Evolutionary conservation across 2,888 invertebrate species (phyloP), one percentile per base, ranked within the genome.

Genomic region (Sarcophaga variegata): DNA sequence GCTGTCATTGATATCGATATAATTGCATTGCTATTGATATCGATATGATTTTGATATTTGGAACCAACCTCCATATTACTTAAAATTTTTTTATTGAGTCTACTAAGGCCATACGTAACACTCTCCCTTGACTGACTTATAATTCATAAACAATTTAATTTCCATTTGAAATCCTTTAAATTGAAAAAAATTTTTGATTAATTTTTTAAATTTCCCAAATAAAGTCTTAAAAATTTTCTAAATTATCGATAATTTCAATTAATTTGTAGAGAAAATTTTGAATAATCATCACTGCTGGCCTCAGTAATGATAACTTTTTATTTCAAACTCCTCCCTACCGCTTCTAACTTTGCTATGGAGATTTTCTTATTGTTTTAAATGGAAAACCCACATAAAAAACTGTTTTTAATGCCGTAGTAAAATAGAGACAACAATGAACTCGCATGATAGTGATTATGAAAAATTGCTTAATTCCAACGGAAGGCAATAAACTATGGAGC

Each of bases 361-460:
- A 22, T 27, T 17, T 47, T 37, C 37, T 37, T 37, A 37, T 8
- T 10, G 8, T 37, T 37, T 37, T 37, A 37, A 2, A 47, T 59
- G 49, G 20, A 75, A 70, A 84, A 37, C 84, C 84, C 84, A 70
- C 80, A 84, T 84, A 77, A 60, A 59, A 49, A 37, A 8, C 0
- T 8, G 37, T 37, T 37, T 78, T 72, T 60, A 27, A 72, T 66
- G 82, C 66, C 37, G 37, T 37, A 37, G 37, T 37, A 37, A 37
- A 37, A 37, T 37, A 0, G 37, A 37, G 37, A 37, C 37, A 37
- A 37, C 37, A 37, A 37, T 77, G 54, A 25, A 62, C 10, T 59
- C 27, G 74, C 64, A 59, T 59, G 75, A 75, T 84, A 81, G 82
- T 86, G 83, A 87, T 84, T 87, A 87, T 87, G 81, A 87, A 79